Base-by-base conservation (phyloP, 2,113 vertebrate genomes). In the Phyllostomus discolor region DNA sequence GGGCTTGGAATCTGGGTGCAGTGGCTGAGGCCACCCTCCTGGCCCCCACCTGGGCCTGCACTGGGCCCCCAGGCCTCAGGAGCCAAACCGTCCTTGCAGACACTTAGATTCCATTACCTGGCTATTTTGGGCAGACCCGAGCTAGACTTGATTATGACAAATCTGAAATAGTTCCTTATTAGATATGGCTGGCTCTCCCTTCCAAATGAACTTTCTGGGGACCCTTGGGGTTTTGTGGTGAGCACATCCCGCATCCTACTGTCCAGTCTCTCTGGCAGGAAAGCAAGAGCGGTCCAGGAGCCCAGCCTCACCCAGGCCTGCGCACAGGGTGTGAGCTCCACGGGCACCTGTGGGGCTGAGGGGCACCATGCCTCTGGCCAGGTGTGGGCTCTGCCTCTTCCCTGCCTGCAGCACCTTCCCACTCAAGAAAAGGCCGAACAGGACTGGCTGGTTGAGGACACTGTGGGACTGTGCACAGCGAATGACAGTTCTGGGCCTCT, bases 81-180 rank as follows among this genome's bases (percentile, higher is more conserved):
- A 96, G 82, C 86, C 80, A 85, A 0, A 0, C 80, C 26, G n/a
- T 52, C 59, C 43, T 90, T 10, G 59, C 43, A 90, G 93, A 87
- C 0, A 1, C 38, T 96, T 96, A 96, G 96, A 96, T 95, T 94
- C 92, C 52, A 90, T 97, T 89, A 96, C 96, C 97, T 97, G 97
- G 95, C 96, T 96, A 73, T 92, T 96, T 97, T 83, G 97, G 94
- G 86, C 96, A 97, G 92, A 90, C 95, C 84, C 35, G 81, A 96
- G 97, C 96, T 95, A 98, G 95, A 87, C 96, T 98, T 94, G 96
- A 96, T 96, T 97, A 97, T 96, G 97, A 94, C 94, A 97, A 98
- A 97, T 81, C 92, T 95, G 73, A 95, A 98, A 97, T 95, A 97
- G 95, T 88, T 98, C 96, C 94, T 98, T 97, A 96, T 59, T 96